A percentile compares a stretch with the other conserved stretches of the same genome.
phyloP scores from a whole-genome alignment of 2,888 invertebrate species.

The Resseliella maxima region DNA sequence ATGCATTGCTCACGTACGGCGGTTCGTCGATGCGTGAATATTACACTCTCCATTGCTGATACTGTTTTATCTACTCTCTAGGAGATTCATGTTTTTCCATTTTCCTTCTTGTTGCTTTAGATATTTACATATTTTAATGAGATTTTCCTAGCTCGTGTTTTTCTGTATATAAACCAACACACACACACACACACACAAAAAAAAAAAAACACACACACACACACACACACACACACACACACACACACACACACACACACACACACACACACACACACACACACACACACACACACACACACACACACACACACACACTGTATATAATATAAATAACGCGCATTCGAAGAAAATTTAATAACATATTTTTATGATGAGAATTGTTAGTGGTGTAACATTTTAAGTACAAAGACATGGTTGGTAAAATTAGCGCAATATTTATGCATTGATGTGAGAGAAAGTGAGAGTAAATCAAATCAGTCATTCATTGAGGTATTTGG shows the following conservation, averaged over 20 bases:
- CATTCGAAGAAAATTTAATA: conserved; percentile 36
- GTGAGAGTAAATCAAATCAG: conserved; percentile 18
- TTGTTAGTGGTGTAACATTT: neutral
- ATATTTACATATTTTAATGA: conserved; percentile 53
- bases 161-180: too few relatives aligned
- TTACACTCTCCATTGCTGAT: neutral
- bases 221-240: too few relatives aligned
- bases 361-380: neutral
- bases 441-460: too few relatives aligned
- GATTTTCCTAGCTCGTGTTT: neutral
- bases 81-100: neutral
- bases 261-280: too few relatives aligned
- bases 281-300: too few relatives aligned
- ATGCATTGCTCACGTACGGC: neutral
- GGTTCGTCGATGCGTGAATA: conserved; percentile 32
- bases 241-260: too few relatives aligned
- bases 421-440: neutral
- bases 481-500: neutral
- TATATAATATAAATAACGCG: neutral
- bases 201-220: too few relatives aligned
- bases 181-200: too few relatives aligned
- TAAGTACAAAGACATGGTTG: neutral
- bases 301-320: too few relatives aligned
- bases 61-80: neutral
- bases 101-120: neutral